phyloP scores from a whole-genome alignment of 2,888 invertebrate species.

The Plebejus argus region DNA sequence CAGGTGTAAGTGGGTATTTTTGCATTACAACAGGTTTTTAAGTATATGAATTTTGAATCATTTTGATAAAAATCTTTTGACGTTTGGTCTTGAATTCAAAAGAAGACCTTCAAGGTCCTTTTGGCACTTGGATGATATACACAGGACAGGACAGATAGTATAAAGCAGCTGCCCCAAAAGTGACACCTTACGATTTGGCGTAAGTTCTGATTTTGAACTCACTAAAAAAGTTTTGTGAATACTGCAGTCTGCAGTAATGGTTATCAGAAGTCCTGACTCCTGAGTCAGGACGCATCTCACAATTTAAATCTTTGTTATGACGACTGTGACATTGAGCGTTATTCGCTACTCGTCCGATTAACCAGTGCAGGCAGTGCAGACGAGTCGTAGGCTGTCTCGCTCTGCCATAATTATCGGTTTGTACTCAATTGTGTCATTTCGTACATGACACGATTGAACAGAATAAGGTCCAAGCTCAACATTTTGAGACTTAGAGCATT shows the following conservation, averaged over 20 bases:
- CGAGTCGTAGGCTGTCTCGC: conserved; percentile 50
- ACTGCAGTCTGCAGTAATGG: not conserved
- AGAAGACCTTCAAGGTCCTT: not conserved
- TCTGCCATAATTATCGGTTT: conserved; percentile 41
- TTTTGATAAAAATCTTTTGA: not conserved
- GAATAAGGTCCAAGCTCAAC: not conserved
- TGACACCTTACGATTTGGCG: too few relatives aligned
- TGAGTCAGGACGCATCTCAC: conserved; percentile 32
- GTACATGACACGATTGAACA: not conserved
- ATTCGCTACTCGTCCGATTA: conserved; percentile 42
- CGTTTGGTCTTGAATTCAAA: not conserved
- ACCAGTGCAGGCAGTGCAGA: conserved; percentile 70
- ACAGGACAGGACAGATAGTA: too few relatives aligned
- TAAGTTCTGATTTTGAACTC: too few relatives aligned
- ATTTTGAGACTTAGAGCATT: too few relatives aligned
- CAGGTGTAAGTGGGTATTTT: too few relatives aligned
- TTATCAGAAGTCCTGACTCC: not conserved
- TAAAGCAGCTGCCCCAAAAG: too few relatives aligned
- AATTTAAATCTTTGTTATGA: conserved; percentile 46
- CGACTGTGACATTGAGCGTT: conserved; percentile 69
- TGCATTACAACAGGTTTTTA: too few relatives aligned
- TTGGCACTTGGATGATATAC: too few relatives aligned
- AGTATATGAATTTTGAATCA: too few relatives aligned
- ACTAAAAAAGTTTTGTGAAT: too few relatives aligned
- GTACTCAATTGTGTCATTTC: conserved; percentile 22